Conservation (phyloP, 2,113 vertebrate species). For the Datnioides undecimradiatus region DNA sequence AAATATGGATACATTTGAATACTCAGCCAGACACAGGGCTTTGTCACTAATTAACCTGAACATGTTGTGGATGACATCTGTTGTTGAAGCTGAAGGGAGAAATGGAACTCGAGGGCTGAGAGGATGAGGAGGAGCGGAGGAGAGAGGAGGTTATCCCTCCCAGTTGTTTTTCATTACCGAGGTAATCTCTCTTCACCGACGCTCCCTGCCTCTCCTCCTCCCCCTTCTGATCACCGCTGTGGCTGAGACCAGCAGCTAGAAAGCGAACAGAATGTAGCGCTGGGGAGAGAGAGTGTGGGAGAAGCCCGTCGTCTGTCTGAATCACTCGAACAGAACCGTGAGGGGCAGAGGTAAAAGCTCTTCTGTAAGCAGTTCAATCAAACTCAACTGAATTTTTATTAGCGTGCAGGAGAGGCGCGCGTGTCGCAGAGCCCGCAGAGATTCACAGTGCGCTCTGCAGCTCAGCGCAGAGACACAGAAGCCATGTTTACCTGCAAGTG, state of each 20-base stretch:
- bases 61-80: background rate
- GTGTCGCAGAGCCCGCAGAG: too few relatives aligned
- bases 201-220: background rate
- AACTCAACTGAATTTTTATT: background rate
- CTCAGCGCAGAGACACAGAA: background rate
- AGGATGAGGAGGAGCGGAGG: background rate
- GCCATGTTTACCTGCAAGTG: background rate
- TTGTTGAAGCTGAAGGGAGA: background rate
- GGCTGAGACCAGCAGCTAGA: background rate
- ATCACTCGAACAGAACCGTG: background rate
- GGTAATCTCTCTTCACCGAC: background rate
- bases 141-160: background rate
- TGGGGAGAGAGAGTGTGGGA: too few relatives aligned
- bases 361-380: background rate
- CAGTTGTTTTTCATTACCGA: background rate
- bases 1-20: too few relatives aligned
- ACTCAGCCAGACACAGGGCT: too few relatives aligned
- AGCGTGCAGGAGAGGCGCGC: background rate
- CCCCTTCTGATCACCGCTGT: background rate
- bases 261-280: background rate
- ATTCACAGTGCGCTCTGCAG: background rate
- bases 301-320: background rate
- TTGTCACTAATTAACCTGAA: background rate
- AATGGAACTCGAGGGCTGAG: background rate
- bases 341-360: background rate